Base-by-base conservation (phyloP, 2,797 vertebrate genomes). In the Hippocampus kuda region DNA sequence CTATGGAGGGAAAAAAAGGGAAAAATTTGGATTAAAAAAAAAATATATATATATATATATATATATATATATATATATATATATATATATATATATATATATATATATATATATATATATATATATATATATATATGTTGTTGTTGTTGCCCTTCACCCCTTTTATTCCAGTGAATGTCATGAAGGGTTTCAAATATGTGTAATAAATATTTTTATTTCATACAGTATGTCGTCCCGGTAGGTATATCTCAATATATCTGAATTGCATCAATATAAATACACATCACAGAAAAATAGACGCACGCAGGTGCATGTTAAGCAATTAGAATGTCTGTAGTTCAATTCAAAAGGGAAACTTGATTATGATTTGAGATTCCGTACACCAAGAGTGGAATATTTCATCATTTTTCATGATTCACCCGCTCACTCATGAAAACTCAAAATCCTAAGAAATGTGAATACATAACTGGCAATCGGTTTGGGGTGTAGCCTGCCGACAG, bases 1-100 rank as follows among this genome's bases (percentile, higher is more conserved):
- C 16, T 61, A 38, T 34, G 30, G 87, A 84, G 76, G 63, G 81
- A 68, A 69, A 38, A 77, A 30, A 30, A 30, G 27, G 27, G 27
- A 80, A 69, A 70, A 46, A 75, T 26, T 65, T 59, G 75, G 12
- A 72, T 68, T 65, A 64, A 42, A 64, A 62, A 27, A 41, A 38
- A 22, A 44, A 24, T 12, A 63, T 64, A 64, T 38, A 38, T 44
- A 24, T 48, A 48, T 34, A 34, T 5, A 34, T 34, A 34, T 34
- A 34, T 44, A 44, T 44, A 44, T 44, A 44, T 44, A 44, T 44
- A 44, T 15, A 48, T 48, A 48, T 16, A 13, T 48, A 15, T 48
- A 16, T 3, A 49, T 7, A 6, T n/a, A n/a, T n/a, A n/a, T n/a
- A n/a, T n/a, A 24, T 12, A 63, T 64, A 64, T 38, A 38, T 44